Conservation (phyloP, 2,113 vertebrate species). For the Nicator chloris region DNA sequence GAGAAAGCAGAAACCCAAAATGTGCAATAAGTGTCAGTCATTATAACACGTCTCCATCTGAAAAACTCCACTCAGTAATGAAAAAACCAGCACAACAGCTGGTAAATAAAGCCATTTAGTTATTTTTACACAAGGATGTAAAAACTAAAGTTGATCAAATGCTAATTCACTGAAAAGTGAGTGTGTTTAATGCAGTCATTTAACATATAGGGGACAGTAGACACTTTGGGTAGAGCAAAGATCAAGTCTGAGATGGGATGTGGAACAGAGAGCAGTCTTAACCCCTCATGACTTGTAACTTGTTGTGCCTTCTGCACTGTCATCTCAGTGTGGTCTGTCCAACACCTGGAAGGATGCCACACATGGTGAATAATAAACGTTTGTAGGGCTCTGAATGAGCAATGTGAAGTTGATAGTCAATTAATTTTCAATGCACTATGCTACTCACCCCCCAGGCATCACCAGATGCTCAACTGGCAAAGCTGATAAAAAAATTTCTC, state of each 20-base stretch:
- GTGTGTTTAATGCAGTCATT: background rate
- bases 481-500: background rate
- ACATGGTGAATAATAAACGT: background rate
- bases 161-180: background rate
- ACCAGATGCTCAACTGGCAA: slow-evolving; percentile 21
- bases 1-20: background rate
- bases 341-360: background rate
- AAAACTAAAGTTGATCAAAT: background rate
- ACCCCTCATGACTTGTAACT: background rate
- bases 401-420: background rate
- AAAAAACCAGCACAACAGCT: background rate
- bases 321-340: background rate
- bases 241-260: background rate
- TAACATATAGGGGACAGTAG: background rate
- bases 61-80: background rate
- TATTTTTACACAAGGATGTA: background rate
- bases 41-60: rapidly evolving
- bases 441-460: background rate
- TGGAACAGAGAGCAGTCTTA: background rate
- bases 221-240: background rate
- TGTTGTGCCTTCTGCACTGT: background rate
- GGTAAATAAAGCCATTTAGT: background rate
- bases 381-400: background rate
- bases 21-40: background rate
- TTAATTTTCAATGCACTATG: slow-evolving; percentile 14